Conservation (phyloP, 1,140 invertebrate genomes). For the Drosophila biarmipes region DNA sequence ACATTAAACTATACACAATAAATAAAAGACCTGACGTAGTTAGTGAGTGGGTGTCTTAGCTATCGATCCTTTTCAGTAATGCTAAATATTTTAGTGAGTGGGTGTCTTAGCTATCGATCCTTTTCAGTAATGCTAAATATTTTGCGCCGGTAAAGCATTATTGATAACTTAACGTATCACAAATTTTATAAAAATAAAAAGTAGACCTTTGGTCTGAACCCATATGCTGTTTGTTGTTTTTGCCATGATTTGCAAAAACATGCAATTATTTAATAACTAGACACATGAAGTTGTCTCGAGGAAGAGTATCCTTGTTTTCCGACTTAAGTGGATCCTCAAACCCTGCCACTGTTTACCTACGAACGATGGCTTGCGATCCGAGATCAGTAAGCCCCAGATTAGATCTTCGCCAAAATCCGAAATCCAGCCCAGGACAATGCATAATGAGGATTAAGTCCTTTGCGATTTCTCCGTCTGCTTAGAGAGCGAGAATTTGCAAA, state of each 20-base stretch:
- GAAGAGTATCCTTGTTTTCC: not conserved
- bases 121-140: no score
- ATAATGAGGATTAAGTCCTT: constrained; percentile 62
- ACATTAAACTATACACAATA: no score
- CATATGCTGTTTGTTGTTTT: not conserved
- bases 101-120: no score
- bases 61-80: no score
- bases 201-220: not conserved
- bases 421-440: constrained; percentile 38
- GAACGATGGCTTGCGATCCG: constrained; percentile 31
- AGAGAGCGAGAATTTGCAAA: constrained; percentile 7
- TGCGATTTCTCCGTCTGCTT: constrained; percentile 19
- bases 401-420: constrained; percentile 28
- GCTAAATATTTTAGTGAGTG: no score
- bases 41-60: no score
- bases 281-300: not conserved
- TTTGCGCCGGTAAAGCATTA: no score
- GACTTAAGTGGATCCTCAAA: constrained; percentile 13
- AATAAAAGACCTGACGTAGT: no score
- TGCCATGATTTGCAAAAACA: constrained; percentile 3
- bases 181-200: not conserved
- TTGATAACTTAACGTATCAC: no score
- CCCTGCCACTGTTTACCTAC: constrained; percentile 15
- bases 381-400: constrained; percentile 30
- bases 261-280: not conserved